These are phyloP conservation scores for Drosophila repletoides DNA, from an alignment of 1,140 invertebrate species.

Conservation along the genomic window DNA sequence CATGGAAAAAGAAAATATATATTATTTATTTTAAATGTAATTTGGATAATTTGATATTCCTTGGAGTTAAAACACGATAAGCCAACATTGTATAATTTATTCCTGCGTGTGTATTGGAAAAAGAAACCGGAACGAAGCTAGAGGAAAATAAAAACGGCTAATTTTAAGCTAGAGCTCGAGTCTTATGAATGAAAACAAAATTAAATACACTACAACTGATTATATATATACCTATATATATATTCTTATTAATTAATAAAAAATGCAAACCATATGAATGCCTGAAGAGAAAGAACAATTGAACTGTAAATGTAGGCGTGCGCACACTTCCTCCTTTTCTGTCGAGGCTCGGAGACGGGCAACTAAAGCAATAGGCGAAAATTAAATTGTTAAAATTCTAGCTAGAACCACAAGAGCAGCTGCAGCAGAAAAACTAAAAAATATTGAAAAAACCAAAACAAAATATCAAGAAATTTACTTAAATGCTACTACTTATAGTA, in stretches of 20 bases:
- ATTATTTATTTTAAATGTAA: slow-evolving; percentile 72
- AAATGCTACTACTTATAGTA: slow-evolving; percentile 38
- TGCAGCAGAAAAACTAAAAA: slow-evolving; percentile 12
- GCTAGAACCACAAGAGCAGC: slow-evolving; percentile 13
- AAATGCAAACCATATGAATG: slow-evolving; percentile 61
- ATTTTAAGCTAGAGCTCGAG: slow-evolving; percentile 61
- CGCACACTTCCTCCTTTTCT: slow-evolving; percentile 6
- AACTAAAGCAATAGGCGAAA: not conserved
- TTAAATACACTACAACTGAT: slow-evolving; percentile 51
- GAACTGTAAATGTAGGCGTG: slow-evolving; percentile 50
- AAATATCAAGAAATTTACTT: slow-evolving; percentile 43
- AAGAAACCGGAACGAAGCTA: slow-evolving; percentile 14
- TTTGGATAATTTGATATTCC: slow-evolving; percentile 58
- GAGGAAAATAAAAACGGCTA: slow-evolving; percentile 35
- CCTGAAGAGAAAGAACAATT: slow-evolving; percentile 37
- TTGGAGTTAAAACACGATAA: slow-evolving; percentile 47
- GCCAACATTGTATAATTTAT: slow-evolving; percentile 48
- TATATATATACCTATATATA: slow-evolving; percentile 29
- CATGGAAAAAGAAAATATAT: slow-evolving; percentile 46
- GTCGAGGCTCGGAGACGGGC: not conserved
- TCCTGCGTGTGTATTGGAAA: slow-evolving; percentile 36
- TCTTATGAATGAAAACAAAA: slow-evolving; percentile 70
- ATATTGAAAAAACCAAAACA: slow-evolving; percentile 7
- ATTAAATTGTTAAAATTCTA: not conserved
- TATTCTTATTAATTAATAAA: slow-evolving; percentile 63